Base-by-base conservation (phyloP, 2,888 invertebrate genomes). In the Diachrysia chrysitis region DNA sequence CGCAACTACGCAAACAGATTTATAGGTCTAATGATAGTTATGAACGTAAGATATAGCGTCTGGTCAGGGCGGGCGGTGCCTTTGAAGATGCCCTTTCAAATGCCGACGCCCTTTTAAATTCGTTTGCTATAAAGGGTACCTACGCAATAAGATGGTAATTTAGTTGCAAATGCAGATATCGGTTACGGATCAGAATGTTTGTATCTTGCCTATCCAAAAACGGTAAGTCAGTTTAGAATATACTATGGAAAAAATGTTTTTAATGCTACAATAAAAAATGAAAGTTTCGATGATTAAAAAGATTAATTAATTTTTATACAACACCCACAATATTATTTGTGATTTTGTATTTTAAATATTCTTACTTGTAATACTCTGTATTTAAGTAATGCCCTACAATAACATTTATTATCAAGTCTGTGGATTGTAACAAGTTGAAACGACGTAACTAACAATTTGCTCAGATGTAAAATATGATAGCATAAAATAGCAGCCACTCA, bases 81-180 rank as follows among this genome's bases (percentile, higher is more conserved):
- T 88, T 87, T 85, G 82, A 82, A 76, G 77, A 58, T 70, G 74
- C 81, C 84, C 85, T 84, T 82, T 81, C 71, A 60, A 75, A 78
- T 79, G 85, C 75, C 84, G 69, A 82, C 71, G 85, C 81, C 85
- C 87, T 86, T 83, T 82, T 71, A 67, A 76, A 72, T 66, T 65
- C 53, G 73, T 73, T 68, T 73, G 69, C 71, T 72, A 67, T 62
- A 42, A 75, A 81, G 69, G 71, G 66, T 75, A n/a, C n/a, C n/a
- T n/a, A 64, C 59, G 25, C 61, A 57, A 16, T 54, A 56, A 66
- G 66, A 62, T 62, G 59, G 46, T 55, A 56, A 67, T 25, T 55
- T 71, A 42, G 70, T 69, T 78, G 64, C 66, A 75, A 77, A 74
- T 69, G 42, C 60, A 58, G 35, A 46, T 53, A 64, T 12, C 0